Evolutionary conservation across 1,140 invertebrate species (phyloP).

Genomic region (Aphaenogaster floridana): DNA sequence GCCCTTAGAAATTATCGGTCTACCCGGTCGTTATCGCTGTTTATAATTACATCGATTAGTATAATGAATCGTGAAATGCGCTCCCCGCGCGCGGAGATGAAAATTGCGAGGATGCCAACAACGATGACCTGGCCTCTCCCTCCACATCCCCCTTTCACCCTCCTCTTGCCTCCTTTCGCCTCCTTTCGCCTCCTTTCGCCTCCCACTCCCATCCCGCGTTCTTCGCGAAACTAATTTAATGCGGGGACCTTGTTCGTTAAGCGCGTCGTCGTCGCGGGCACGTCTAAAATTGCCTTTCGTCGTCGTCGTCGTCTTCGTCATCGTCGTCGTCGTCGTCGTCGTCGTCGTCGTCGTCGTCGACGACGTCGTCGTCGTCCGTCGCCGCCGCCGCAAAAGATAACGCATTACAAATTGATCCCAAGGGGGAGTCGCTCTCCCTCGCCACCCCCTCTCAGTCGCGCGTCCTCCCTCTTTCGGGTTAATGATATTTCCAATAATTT

Average conservation of each 20-base stretch:
- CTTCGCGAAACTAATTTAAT: conserved; percentile 60
- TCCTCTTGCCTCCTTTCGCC: no score
- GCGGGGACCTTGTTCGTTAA: conserved; percentile 67
- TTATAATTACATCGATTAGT: conserved; percentile 66
- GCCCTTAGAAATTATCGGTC: conserved; percentile 52
- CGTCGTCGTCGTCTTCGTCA: neutral
- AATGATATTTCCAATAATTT: conserved; percentile 67
- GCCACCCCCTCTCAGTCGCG: neutral
- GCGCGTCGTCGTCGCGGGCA: conserved; percentile 25
- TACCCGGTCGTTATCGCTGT: conserved; percentile 47
- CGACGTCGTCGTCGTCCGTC: conserved; percentile 15
- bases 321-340: conserved; percentile 16
- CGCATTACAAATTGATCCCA: conserved; percentile 64
- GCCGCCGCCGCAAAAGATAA: conserved; percentile 50
- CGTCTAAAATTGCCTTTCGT: conserved; percentile 54
- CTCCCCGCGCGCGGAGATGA: conserved; percentile 33
- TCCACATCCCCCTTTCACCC: neutral
- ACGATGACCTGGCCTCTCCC: conserved; percentile 27
- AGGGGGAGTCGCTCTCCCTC: neutral
- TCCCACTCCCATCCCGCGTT: neutral
- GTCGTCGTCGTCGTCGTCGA: neutral
- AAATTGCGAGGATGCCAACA: conserved; percentile 54
- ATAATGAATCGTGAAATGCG: conserved; percentile 60
- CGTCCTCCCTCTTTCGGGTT: conserved; percentile 29
- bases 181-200: neutral